Conservation (phyloP, 2,888 invertebrate species). For the Apamea crenata region DNA sequence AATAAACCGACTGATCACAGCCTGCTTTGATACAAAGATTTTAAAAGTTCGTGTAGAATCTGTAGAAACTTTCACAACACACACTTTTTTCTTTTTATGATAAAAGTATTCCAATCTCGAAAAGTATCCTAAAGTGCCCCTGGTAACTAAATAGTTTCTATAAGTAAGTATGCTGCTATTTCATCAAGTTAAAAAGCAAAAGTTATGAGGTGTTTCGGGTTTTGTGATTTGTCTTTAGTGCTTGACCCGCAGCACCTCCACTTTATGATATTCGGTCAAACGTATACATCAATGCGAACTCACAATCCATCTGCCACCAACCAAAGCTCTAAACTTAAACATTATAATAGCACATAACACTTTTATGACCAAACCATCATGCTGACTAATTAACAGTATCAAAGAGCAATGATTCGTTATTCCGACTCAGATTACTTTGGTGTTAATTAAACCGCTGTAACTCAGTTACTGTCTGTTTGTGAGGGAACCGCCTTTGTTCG, state of each 20-base stretch:
- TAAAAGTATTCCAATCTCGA: background rate
- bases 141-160: background rate
- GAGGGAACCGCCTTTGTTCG: conserved; percentile 58
- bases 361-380: conserved; percentile 34
- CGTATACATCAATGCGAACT: conserved; percentile 5
- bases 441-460: conserved; percentile 54
- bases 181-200: background rate
- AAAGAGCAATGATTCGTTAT: conserved; percentile 56
- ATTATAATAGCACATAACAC: conserved; percentile 36
- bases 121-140: background rate
- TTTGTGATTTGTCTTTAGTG: background rate
- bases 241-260: background rate
- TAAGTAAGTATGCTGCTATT: too few relatives aligned
- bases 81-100: background rate
- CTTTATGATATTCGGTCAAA: background rate
- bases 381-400: conserved; percentile 45
- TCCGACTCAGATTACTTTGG: conserved; percentile 48
- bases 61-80: background rate
- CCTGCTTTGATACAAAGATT: background rate
- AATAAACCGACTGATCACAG: background rate
- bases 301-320: conserved; percentile 3
- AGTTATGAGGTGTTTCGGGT: too few relatives aligned
- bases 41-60: background rate
- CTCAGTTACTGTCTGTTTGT: conserved; percentile 49
- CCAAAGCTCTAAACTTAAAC: conserved; percentile 1